phyloP scores from a whole-genome alignment of 2,888 invertebrate genomes.

The Stenichneumon culpator region DNA sequence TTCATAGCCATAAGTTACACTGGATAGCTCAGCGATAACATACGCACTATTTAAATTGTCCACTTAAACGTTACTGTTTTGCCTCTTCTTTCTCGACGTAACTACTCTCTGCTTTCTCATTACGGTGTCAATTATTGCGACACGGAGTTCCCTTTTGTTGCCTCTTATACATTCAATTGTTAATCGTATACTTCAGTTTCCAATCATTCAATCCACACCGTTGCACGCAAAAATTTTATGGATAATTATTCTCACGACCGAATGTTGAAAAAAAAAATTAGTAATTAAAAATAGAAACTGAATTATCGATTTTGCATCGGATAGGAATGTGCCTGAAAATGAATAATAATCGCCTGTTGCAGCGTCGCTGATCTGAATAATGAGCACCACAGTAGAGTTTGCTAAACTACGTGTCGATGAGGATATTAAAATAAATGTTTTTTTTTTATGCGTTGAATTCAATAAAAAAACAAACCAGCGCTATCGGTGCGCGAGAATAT shows the following conservation, averaged over 20 bases:
- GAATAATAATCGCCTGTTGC: conserved; percentile 21
- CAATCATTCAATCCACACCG: conserved; percentile 13
- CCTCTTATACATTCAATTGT: conserved; percentile 53
- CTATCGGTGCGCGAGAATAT: neutral
- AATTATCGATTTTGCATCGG: conserved; percentile 14
- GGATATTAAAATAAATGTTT: conserved; percentile 16
- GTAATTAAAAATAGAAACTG: neutral
- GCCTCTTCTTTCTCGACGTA: conserved; percentile 46
- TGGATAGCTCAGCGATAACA: conserved; percentile 44
- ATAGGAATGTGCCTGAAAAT: conserved; percentile 1
- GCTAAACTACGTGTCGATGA: conserved; percentile 48
- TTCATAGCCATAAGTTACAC: conserved; percentile 63
- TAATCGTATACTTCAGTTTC: conserved; percentile 59
- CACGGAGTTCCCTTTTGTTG: conserved; percentile 11
- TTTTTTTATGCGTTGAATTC: neutral
- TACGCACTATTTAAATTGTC: conserved; percentile 49
- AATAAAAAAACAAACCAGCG: neutral
- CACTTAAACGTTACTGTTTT: conserved; percentile 32
- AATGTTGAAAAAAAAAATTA: neutral
- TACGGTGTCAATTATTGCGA: conserved; percentile 40
- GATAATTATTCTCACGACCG: neutral
- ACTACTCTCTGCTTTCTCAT: conserved; percentile 23
- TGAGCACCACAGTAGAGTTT: conserved; percentile 63
- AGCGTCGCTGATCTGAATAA: conserved; percentile 46
- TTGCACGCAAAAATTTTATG: neutral